Evolutionary conservation across 1,140 invertebrate genomes (phyloP), one percentile per base, ranked within the genome.

Genomic region (Drosophila funebris): DNA sequence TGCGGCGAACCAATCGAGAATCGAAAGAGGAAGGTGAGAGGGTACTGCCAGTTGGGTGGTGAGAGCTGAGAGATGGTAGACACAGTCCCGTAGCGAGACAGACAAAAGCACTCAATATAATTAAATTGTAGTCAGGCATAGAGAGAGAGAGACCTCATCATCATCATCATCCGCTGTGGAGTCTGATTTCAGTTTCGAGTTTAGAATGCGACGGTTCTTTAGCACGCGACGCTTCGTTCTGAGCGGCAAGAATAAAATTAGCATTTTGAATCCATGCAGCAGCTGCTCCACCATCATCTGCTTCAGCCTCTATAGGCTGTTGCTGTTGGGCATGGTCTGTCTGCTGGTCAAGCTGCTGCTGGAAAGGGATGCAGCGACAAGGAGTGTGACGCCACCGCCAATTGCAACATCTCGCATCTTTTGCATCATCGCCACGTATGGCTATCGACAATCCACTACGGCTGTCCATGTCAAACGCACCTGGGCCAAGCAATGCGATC

Each of bases 51-150:
- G n/a, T n/a, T n/a, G n/a, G n/a, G n/a, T n/a, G n/a, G n/a, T n/a
- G n/a, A n/a, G n/a, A n/a, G n/a, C n/a, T n/a, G n/a, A n/a, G n/a
- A n/a, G n/a, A n/a, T n/a, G n/a, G n/a, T 16, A 8, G 39, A 41
- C 7, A 2, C 3, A 20, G 14, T 44, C 44, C 18, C 18, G 20
- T 43, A 14, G 27, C 33, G 33, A 31, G 67, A 76, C 82, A 78
- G 74, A 87, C 75, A 82, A 88, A 78, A 82, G 75, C 82, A 87
- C 82, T 87, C 83, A 88, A 87, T 81, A 76, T 87, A 88, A 87
- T 87, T 87, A 87, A 87, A 88, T 82, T 82, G 74, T 67, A 74
- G 66, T 31, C 62, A n/a, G 67, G 58, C 50, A 18, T 31, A 29
- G 53, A 20, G 16, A 18, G 37, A 29, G 53, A 20, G 16, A 29